Evolutionary conservation across 2,888 invertebrate genomes (phyloP).

Genomic region (Nematopogon swammerdamellus): DNA sequence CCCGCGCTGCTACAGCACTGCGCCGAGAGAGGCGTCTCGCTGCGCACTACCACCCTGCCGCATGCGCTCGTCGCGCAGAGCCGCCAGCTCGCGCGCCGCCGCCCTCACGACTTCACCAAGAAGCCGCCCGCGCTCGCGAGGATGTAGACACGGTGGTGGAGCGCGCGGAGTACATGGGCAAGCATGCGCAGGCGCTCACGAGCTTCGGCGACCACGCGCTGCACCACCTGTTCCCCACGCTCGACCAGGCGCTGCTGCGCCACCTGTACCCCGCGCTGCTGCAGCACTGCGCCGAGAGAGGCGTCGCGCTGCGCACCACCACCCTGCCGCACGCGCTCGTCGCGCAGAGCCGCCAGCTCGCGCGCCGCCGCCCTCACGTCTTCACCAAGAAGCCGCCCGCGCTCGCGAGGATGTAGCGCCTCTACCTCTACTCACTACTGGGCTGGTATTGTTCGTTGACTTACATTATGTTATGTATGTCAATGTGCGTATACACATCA

Average conservation of each 20-base stretch:
- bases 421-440: too few species aligned
- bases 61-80: constrained; percentile 67
- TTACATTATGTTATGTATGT: too few species aligned
- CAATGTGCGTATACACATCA: too few species aligned
- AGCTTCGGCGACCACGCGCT: constrained; percentile 75
- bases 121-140: constrained; percentile 1
- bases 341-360: neutral
- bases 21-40: constrained; percentile 57
- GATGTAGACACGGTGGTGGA: constrained; percentile 61
- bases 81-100: constrained; percentile 37
- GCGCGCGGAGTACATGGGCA: constrained; percentile 63
- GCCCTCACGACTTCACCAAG: constrained; percentile 28
- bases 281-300: constrained; percentile 64
- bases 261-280: constrained; percentile 61
- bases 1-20: constrained; percentile 62
- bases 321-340: constrained; percentile 30
- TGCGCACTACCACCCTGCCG: constrained; percentile 49
- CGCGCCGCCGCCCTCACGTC: neutral
- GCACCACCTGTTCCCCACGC: constrained; percentile 78
- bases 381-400: neutral
- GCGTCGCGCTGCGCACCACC: constrained; percentile 40
- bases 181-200: constrained; percentile 64
- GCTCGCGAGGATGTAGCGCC: neutral
- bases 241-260: constrained; percentile 71
- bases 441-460: too few species aligned